These are phyloP conservation scores for Tryphoninae sp. DNA, from an alignment of 2,888 invertebrate genomes.

Conservation along the genomic window DNA sequence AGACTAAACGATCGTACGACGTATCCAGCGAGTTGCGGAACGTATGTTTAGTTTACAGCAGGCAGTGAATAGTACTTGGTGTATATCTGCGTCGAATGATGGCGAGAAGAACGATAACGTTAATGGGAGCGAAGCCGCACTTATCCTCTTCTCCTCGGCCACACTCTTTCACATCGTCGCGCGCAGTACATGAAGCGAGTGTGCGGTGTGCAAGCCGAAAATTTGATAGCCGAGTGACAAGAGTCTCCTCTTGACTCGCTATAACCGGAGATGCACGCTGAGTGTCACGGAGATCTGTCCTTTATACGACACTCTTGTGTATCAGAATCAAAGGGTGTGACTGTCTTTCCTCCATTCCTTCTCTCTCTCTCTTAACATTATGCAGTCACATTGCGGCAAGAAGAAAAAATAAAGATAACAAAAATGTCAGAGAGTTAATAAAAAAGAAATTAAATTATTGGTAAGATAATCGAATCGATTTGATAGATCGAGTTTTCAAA, in stretches of 20 bases:
- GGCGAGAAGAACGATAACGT: conserved; percentile 65
- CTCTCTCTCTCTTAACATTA: conserved; percentile 18
- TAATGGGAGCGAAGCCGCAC: conserved; percentile 63
- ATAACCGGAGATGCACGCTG: conserved; percentile 58
- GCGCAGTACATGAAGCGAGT: conserved; percentile 46
- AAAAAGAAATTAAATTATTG: conserved; percentile 3
- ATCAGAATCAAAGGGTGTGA: conserved; percentile 41
- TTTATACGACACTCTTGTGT: conserved; percentile 47
- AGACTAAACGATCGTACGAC: not conserved
- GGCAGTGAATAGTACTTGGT: not conserved
- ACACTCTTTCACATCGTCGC: conserved; percentile 28
- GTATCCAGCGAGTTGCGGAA: not conserved
- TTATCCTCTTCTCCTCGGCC: conserved; percentile 46
- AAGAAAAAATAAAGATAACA: not conserved
- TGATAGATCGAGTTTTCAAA: not conserved
- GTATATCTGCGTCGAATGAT: conserved; percentile 32
- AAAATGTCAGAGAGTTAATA: not conserved
- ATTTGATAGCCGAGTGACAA: conserved; percentile 64
- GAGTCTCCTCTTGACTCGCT: conserved; percentile 57
- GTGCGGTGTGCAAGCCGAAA: conserved; percentile 58
- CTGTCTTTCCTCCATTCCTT: conserved; percentile 20
- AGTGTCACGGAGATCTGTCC: conserved; percentile 42
- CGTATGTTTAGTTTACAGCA: not conserved
- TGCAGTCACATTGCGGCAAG: not conserved
- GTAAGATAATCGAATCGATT: not conserved